Base-by-base conservation (phyloP, 2,888 invertebrate species). In the Andrena bucephala region DNA sequence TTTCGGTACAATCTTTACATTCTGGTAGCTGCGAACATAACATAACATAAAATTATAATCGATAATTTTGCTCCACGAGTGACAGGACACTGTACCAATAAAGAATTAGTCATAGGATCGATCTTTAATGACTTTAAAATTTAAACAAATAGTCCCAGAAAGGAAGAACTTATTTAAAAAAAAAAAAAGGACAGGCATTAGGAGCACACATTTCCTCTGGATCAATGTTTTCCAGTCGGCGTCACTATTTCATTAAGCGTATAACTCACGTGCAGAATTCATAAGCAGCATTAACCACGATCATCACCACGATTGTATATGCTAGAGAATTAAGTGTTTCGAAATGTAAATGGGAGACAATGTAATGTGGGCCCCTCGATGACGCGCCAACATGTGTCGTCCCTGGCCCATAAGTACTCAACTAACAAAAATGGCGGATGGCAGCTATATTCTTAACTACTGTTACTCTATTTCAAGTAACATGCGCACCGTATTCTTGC, bases 351-450 rank as follows among this genome's bases (percentile, higher is more conserved):
- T 65, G 31, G 20, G 36, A 48, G 52, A 48, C 52, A 62, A 60
- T 36, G 27, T 20, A 52, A 62, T 65, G 29, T 71, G 84, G 80
- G 85, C 86, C 86, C 83, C 79, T 82, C 10, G 54, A 57, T 63
- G 62, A 57, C 16, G 60, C 78, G 29, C 71, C 36, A 57, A 76
- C 52, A 31, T 68, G 70, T 67, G 81, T 82, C 89, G 88, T 77
- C 83, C 88, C 91, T 90, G 91, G 88, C 78, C 88, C 85, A 84
- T 83, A 70, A 87, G 85, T 85, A 89, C 86, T 85, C 83, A 83
- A 87, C 86, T 79, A 85, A 78, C 81, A 86, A 90, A 91, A 86
- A 89, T 88, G 87, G 85, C 89, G 88, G 84, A 75, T 68, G 52
- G 73, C 73, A 63, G 76, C 70, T 77, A 77, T 60, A 74, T 72